phyloP scores from a whole-genome alignment of 2,797 vertebrate species.

The Gymnodraco acuticeps region DNA sequence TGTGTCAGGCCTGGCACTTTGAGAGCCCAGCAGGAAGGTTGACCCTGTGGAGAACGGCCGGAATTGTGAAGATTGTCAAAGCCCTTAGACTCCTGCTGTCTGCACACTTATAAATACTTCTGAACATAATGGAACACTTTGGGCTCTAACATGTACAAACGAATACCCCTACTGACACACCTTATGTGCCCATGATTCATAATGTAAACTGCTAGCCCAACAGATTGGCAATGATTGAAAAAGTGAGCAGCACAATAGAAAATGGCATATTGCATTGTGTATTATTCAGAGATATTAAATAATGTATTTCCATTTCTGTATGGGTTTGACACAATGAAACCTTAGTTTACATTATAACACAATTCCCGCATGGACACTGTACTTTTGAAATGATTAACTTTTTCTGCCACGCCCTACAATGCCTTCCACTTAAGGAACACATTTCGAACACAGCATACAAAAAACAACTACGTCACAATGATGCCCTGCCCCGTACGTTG shows the following conservation, averaged over 20 bases:
- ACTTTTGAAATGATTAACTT: too few species aligned
- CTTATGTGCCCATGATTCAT: conserved; percentile 5
- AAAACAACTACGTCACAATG: too few species aligned
- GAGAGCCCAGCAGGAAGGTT: conserved; percentile 45
- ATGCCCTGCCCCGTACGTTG: not conserved
- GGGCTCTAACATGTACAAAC: conserved; percentile 7
- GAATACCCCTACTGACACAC: conserved; percentile 2
- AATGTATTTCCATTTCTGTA: not conserved
- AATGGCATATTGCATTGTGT: conserved; percentile 1
- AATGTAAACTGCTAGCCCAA: conserved; percentile 3
- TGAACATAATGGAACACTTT: conserved; percentile 19
- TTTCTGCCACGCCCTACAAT: too few species aligned
- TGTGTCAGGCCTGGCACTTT: conserved; percentile 37
- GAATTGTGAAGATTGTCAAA: conserved; percentile 44
- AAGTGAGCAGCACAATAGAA: not conserved
- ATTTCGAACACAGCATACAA: too few species aligned
- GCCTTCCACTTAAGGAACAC: too few species aligned
- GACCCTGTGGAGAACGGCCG: conserved; percentile 39
- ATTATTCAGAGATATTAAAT: conserved; percentile 1
- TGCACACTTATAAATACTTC: conserved; percentile 11
- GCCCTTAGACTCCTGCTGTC: conserved; percentile 17
- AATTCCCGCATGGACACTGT: not conserved
- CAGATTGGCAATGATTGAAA: not conserved
- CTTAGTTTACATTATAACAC: not conserved
- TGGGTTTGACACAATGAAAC: conserved; percentile 6